A percentile compares a stretch with the other conserved stretches of the same genome.
phyloP scores from a whole-genome alignment of 1,140 invertebrate genomes.

The Melanaphis sacchari region DNA sequence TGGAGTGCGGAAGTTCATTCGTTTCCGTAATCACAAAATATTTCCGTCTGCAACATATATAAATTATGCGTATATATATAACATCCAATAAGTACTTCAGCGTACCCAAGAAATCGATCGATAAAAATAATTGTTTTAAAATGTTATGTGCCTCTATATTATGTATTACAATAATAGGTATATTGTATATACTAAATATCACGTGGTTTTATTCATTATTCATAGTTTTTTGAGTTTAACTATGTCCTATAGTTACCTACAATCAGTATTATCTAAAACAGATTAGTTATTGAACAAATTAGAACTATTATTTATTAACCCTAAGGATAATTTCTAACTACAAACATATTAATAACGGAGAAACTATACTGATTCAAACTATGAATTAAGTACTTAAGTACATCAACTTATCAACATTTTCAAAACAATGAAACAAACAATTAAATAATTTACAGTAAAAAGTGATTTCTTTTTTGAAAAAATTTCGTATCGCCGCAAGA shows the following conservation, averaged over 20 bases:
- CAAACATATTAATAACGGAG: too few relatives aligned
- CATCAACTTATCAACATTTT: too few relatives aligned
- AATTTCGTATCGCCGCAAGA: too few relatives aligned
- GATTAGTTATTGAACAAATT: not conserved
- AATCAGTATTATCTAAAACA: too few relatives aligned
- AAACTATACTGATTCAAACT: too few relatives aligned
- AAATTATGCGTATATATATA: not conserved
- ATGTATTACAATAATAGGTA: not conserved
- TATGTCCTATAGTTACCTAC: too few relatives aligned
- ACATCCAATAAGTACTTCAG: not conserved
- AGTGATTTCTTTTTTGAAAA: too few relatives aligned
- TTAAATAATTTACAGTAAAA: too few relatives aligned
- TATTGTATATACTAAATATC: not conserved
- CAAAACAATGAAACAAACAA: too few relatives aligned
- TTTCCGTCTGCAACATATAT: not conserved
- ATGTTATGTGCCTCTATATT: not conserved
- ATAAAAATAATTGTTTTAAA: not conserved
- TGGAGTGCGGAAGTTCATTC: not conserved
- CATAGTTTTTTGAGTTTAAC: not conserved
- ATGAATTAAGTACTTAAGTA: too few relatives aligned
- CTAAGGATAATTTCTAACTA: too few relatives aligned
- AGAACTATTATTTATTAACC: too few relatives aligned
- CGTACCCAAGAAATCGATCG: not conserved
- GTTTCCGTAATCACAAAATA: not conserved
- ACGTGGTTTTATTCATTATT: not conserved